Percentiles rank a stretch among this genome's conserved stretches.
Evolutionary conservation across 2,888 invertebrate genomes (phyloP).

Genomic region (Lamellibrachia satsuma): DNA sequence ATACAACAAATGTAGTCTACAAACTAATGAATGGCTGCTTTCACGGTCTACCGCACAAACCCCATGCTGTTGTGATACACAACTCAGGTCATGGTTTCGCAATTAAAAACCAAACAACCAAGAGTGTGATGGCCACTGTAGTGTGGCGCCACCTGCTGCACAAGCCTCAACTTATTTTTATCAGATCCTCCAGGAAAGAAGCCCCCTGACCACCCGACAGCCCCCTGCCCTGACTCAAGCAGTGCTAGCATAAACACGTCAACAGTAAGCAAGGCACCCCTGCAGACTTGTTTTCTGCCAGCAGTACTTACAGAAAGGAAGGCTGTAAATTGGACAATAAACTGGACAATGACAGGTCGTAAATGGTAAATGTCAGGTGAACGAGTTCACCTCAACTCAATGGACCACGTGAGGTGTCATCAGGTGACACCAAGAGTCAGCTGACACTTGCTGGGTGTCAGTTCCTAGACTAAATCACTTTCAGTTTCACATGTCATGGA

Average conservation of each 20-base stretch:
- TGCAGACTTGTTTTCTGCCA: background rate
- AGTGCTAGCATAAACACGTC: background rate
- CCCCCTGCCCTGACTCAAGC: background rate
- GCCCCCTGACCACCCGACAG: background rate
- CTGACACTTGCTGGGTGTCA: background rate
- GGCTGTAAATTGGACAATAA: background rate
- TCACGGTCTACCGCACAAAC: background rate
- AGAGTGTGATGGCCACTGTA: background rate
- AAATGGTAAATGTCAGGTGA: constrained; percentile 17
- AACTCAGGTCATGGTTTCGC: background rate
- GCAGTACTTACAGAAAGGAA: background rate
- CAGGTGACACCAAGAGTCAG: background rate
- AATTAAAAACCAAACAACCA: background rate
- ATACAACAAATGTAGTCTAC: background rate
- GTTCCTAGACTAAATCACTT: background rate
- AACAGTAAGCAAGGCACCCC: background rate
- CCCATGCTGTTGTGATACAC: background rate
- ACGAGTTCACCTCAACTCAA: background rate
- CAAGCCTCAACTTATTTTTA: background rate
- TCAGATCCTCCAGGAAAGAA: background rate
- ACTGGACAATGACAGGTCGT: background rate
- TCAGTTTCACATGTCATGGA: background rate
- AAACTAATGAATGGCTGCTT: background rate
- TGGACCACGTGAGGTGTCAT: background rate
- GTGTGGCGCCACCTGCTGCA: background rate